These are phyloP conservation scores for Calypte anna DNA, from an alignment of 2,113 vertebrate species.

Conservation along the genomic window DNA sequence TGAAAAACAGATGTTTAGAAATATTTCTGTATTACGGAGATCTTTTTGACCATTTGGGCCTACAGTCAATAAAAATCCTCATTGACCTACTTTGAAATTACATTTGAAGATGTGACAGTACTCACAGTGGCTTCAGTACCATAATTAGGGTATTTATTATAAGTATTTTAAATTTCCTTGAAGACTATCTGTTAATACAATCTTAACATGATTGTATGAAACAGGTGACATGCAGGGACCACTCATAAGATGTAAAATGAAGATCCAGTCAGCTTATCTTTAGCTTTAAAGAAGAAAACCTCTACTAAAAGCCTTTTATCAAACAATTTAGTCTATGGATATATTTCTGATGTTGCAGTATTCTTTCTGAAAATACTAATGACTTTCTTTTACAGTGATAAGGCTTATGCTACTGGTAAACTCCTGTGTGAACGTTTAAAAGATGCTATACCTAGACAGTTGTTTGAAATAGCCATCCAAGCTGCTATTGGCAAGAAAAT, in stretches of 20 bases:
- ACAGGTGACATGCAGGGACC: not conserved
- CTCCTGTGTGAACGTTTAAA: constrained; percentile 89
- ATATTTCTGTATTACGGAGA: not conserved
- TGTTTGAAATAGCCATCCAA: constrained; percentile 96
- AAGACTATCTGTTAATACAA: not conserved
- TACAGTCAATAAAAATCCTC: not conserved
- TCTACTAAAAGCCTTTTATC: not conserved
- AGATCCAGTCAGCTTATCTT: not conserved
- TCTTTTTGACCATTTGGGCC: not conserved
- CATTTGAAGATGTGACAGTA: not conserved
- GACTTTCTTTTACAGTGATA: constrained; percentile 78
- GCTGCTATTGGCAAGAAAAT: constrained; percentile 90
- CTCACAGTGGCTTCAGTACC: not conserved
- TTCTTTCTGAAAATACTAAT: not conserved
- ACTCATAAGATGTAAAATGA: not conserved
- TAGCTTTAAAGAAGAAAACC: not conserved
- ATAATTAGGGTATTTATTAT: not conserved
- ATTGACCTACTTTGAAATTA: not conserved
- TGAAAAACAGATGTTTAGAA: not conserved
- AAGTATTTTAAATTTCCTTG: not conserved
- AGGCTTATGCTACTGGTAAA: constrained; percentile 86
- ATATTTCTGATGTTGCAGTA: not conserved
- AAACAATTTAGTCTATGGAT: not conserved
- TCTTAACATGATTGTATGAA: not conserved
- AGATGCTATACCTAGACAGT: constrained; percentile 91